These are phyloP conservation scores for Berghia stephanieae DNA, from an alignment of 1,140 invertebrate genomes.

Conservation along the genomic window DNA sequence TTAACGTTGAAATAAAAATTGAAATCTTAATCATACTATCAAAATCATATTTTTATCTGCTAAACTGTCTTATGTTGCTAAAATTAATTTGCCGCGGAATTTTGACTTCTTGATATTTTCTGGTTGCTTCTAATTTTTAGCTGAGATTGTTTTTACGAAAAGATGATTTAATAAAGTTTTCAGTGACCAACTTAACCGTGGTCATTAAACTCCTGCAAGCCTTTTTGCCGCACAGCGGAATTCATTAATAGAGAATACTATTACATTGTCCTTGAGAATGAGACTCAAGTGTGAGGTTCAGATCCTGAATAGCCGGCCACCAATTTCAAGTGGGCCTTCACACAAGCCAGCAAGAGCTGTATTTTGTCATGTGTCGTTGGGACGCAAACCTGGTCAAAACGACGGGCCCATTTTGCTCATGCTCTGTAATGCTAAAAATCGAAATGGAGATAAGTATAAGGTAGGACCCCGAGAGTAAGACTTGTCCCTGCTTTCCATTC, in stretches of 20 bases:
- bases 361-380: slow-evolving; percentile 19
- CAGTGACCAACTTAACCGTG: too few species aligned
- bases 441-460: slow-evolving; percentile 21
- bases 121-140: not conserved
- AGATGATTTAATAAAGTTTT: not conserved
- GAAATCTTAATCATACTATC: too few species aligned
- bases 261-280: not conserved
- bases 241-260: not conserved
- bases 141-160: not conserved
- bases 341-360: not conserved
- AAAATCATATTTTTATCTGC: too few species aligned
- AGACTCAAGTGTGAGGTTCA: slow-evolving; percentile 13
- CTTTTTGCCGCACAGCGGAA: too few species aligned
- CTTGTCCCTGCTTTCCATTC: too few species aligned
- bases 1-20: too few species aligned
- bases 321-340: too few species aligned
- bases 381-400: slow-evolving; percentile 11
- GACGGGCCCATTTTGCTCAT: slow-evolving; percentile 11
- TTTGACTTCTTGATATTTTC: not conserved
- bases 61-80: too few species aligned
- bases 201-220: too few species aligned
- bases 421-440: slow-evolving; percentile 19
- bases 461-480: too few species aligned
- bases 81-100: too few species aligned
- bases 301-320: not conserved